Percentiles rank a stretch among this genome's conserved stretches.
Evolutionary conservation across 2,888 invertebrate species (phyloP).

Genomic region (Lepidochrysops patricia): DNA sequence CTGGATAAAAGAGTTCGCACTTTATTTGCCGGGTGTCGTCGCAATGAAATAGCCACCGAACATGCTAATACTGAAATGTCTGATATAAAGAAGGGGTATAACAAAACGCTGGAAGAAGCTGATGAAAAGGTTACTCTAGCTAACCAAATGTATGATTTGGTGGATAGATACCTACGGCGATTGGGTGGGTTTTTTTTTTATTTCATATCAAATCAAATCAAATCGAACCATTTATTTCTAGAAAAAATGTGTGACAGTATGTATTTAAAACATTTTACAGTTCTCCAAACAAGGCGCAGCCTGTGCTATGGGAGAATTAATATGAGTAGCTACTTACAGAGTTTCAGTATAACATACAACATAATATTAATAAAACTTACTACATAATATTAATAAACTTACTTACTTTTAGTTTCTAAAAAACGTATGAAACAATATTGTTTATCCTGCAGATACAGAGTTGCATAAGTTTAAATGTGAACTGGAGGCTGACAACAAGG

Average conservation of each 20-base stretch:
- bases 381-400: too few relatives aligned
- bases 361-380: too few relatives aligned
- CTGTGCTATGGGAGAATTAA: too few relatives aligned
- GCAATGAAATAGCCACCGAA: conserved; percentile 80
- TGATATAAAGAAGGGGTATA: conserved; percentile 89
- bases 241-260: too few relatives aligned
- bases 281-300: too few relatives aligned
- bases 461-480: conserved; percentile 98
- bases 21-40: conserved; percentile 89
- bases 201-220: too few relatives aligned
- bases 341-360: too few relatives aligned
- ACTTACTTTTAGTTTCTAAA: too few relatives aligned
- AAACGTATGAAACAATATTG: background rate
- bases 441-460: conserved; percentile 77
- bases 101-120: conserved; percentile 93
- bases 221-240: too few relatives aligned
- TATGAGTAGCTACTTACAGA: too few relatives aligned
- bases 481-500: conserved; percentile 98
- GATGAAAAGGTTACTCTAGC: conserved; percentile 97
- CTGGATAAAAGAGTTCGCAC: conserved; percentile 91
- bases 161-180: conserved; percentile 92
- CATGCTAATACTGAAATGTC: conserved; percentile 89
- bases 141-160: conserved; percentile 94
- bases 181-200: conserved; percentile 74
- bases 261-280: too few relatives aligned